These are phyloP conservation scores for Crossocerus cetratus DNA, from an alignment of 2,888 invertebrate genomes.

Conservation along the genomic window DNA sequence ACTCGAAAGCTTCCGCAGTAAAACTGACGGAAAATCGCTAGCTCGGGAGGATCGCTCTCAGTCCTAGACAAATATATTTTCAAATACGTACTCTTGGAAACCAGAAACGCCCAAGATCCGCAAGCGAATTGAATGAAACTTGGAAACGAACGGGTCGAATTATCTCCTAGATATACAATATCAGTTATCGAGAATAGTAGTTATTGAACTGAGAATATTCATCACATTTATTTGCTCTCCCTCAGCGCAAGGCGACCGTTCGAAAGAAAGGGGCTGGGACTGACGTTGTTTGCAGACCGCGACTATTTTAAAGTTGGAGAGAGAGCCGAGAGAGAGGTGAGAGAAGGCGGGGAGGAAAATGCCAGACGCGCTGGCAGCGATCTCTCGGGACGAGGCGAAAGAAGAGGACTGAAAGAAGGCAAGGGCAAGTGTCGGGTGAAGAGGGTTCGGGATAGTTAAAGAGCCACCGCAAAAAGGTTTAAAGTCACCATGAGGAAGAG, in stretches of 20 bases:
- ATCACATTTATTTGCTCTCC: conserved; percentile 25
- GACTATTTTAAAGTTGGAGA: conserved; percentile 67
- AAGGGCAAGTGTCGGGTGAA: not conserved
- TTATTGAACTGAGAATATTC: too few species aligned
- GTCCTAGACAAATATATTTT: too few species aligned
- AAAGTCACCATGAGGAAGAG: not conserved
- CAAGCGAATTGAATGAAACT: too few species aligned
- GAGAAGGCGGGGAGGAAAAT: not conserved
- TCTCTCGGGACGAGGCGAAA: conserved; percentile 33
- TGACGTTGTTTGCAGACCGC: conserved; percentile 68
- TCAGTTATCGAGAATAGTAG: too few species aligned
- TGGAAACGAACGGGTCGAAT: too few species aligned
- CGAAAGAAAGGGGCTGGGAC: conserved; percentile 64
- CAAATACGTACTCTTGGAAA: too few species aligned
- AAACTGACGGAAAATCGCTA: conserved; percentile 44
- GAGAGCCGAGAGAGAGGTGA: conserved; percentile 2
- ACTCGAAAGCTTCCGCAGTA: conserved; percentile 39
- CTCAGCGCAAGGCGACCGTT: conserved; percentile 58
- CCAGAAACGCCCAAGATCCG: too few species aligned
- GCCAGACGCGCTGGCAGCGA: conserved; percentile 41
- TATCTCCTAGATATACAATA: too few species aligned
- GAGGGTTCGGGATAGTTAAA: conserved; percentile 1
- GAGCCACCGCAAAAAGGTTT: too few species aligned
- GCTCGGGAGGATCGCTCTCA: conserved; percentile 7
- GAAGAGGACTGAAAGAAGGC: not conserved